Base-by-base conservation (phyloP, 2,797 vertebrate genomes). In the Sebastes oblongus region DNA sequence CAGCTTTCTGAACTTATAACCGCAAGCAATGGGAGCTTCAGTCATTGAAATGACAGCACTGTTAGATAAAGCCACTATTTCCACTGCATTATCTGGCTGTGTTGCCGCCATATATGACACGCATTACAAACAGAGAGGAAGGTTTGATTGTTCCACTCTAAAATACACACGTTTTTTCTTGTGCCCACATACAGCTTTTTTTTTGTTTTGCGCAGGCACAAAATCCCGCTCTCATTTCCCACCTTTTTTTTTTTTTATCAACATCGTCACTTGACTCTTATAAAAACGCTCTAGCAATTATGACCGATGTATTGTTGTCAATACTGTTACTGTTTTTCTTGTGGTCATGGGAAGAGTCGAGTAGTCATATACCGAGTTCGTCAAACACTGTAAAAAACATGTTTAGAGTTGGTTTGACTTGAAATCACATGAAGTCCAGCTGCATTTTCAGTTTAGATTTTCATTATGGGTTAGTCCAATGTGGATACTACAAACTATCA, bases 241-340 rank as follows among this genome's bases (percentile, higher is more conserved):
- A 75, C 39, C 1, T n/a, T 52, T 52, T 52, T 27, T 25, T 25
- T 22, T 42, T 78, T 64, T 14, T 18, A 75, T 75, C 68, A 42
- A 42, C 70, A 42, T 82, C 81, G 62, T 56, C 80, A 86, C 85
- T 64, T 78, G 72, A 76, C 61, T 89, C 84, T 86, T 82, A 82
- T 84, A 72, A 76, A 82, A 88, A 25, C 5, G 62, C 77, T 90
- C 73, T 77, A 52, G 65, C 82, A 75, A 83, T 79, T 87, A 84
- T 81, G 89, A 90, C 84, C 73, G 24, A 83, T 90, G 86, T 89
- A 91, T 91, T 91, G 89, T 86, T 84, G 83, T 88, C 84, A 87
- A 77, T 86, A 83, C 85, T 81, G 81, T 91, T 83, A 76, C 84
- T 91, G 87, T 88, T 87, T 84, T 65, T 86, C 84, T 86, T 80